A percentile compares a stretch with the other conserved stretches of the same genome.
Evolutionary conservation across 2,797 vertebrate genomes (phyloP).

Genomic region (Pseudochromis fuscus): DNA sequence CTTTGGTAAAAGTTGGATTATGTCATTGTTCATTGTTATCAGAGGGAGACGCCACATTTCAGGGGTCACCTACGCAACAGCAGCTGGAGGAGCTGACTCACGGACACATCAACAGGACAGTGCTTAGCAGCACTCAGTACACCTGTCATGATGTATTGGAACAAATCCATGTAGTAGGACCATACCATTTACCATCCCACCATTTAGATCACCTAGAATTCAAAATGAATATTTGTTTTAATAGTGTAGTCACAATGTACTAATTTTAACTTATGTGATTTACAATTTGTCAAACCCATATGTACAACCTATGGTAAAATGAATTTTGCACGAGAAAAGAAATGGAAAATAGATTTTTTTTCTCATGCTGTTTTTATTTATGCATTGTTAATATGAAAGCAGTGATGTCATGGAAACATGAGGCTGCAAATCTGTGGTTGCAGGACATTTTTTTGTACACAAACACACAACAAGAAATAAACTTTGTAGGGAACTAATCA

Average conservation of each 20-base stretch:
- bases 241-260: no score
- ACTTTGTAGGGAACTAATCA: no score
- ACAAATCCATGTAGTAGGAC: conserved; percentile 15
- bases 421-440: no score
- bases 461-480: no score
- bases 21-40: conserved; percentile 12
- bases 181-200: no score
- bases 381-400: neutral
- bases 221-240: no score
- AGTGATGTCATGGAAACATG: neutral
- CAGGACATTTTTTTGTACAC: no score
- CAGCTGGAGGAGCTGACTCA: conserved; percentile 55
- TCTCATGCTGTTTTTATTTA: neutral
- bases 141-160: conserved; percentile 49
- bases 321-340: neutral
- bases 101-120: conserved; percentile 38
- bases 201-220: neutral
- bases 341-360: neutral
- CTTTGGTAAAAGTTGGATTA: neutral
- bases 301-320: neutral
- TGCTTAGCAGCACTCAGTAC: conserved; percentile 13
- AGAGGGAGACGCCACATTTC: conserved; percentile 34
- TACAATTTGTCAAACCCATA: neutral
- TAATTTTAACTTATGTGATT: neutral
- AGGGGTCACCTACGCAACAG: conserved; percentile 49